A percentile compares a stretch with the other conserved stretches of the same genome.
These are phyloP conservation scores for Canis aureus DNA, from an alignment of 2,113 vertebrate species.

Conservation along the genomic window DNA sequence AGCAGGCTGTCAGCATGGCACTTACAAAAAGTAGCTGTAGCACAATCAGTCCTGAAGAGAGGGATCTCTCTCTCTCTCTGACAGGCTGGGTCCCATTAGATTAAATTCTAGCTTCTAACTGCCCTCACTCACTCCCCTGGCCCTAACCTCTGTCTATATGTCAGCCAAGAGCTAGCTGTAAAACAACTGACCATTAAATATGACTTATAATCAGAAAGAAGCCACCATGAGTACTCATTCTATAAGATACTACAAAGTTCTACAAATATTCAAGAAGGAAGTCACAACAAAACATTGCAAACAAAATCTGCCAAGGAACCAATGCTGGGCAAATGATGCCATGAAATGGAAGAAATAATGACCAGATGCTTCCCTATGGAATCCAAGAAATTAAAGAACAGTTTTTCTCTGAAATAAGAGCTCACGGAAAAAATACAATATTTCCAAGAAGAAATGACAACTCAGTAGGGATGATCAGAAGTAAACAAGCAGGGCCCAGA, in stretches of 20 bases:
- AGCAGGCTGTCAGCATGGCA: neutral
- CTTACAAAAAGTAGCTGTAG: neutral
- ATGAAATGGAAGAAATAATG: neutral
- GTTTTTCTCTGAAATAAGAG: constrained; percentile 45
- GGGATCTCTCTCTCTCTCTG: neutral
- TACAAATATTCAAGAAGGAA: neutral
- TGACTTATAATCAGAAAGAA: neutral
- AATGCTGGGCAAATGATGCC: neutral
- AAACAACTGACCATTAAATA: neutral
- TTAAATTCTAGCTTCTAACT: neutral
- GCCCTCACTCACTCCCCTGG: neutral
- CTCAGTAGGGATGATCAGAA: neutral
- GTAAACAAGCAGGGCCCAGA: neutral
- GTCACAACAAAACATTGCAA: neutral
- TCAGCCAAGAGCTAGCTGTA: neutral
- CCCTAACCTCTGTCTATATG: neutral
- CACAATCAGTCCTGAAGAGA: neutral
- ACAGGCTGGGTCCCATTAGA: neutral
- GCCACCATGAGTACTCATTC: neutral
- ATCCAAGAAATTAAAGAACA: neutral
- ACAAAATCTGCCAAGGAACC: neutral
- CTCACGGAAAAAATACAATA: neutral
- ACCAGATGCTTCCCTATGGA: neutral
- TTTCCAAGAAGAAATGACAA: constrained; percentile 44
- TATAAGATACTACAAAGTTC: neutral